These are phyloP conservation scores for Copsychus sechellarum DNA, from an alignment of 2,113 vertebrate genomes.

Conservation along the genomic window DNA sequence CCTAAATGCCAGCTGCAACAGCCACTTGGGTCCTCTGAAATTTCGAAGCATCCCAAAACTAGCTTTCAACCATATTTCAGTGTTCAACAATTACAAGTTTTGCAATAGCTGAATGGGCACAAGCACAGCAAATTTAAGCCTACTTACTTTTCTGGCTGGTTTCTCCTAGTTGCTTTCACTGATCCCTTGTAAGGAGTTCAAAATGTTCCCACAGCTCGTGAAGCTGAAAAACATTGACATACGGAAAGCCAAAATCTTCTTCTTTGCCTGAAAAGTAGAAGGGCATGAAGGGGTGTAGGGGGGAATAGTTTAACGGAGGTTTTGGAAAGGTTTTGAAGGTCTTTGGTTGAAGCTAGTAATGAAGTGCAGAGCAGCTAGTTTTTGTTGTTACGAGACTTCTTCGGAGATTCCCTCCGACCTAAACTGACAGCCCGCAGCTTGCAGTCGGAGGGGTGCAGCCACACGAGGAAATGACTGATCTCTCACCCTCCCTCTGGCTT, in stretches of 20 bases:
- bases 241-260: neutral
- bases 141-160: neutral
- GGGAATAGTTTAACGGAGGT: fast-evolving
- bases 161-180: neutral
- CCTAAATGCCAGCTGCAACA: neutral
- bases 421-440: neutral
- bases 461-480: neutral
- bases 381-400: neutral
- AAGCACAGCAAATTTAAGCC: neutral
- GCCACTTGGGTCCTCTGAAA: neutral
- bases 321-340: neutral
- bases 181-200: neutral
- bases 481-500: neutral
- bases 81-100: neutral
- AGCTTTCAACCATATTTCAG: neutral
- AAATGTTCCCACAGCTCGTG: neutral
- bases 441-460: neutral
- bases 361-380: neutral
- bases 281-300: fast-evolving
- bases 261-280: neutral
- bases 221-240: neutral
- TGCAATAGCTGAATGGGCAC: neutral
- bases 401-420: neutral
- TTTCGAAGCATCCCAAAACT: neutral
- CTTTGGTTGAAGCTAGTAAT: neutral